phyloP scores from a whole-genome alignment of 2,888 invertebrate genomes.

The Byasa hedistus region DNA sequence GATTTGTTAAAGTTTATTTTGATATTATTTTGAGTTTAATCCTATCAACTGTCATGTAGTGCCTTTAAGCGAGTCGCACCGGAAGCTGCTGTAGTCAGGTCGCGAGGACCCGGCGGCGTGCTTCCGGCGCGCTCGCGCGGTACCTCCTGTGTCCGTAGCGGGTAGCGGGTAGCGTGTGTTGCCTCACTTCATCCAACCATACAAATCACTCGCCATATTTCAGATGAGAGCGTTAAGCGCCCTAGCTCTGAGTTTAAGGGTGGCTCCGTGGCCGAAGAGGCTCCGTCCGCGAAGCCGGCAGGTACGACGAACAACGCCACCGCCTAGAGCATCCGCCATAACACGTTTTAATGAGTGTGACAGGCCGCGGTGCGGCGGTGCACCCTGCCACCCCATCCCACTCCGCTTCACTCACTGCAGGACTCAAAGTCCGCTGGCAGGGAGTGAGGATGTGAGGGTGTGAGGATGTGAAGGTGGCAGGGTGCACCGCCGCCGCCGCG shows the following conservation, averaged over 20 bases:
- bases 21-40: constrained; percentile 11
- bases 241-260: constrained; percentile 94
- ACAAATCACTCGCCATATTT: constrained; percentile 74
- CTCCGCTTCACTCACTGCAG: too few relatives aligned
- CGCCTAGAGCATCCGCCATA: constrained; percentile 72
- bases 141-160: constrained; percentile 37
- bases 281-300: constrained; percentile 66
- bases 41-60: constrained; percentile 25
- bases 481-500: constrained; percentile 73
- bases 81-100: neutral
- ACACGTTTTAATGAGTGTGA: constrained; percentile 68
- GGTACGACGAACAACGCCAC: constrained; percentile 71
- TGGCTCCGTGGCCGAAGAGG: constrained; percentile 73
- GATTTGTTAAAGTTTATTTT: constrained; percentile 1
- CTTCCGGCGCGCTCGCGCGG: neutral
- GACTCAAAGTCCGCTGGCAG: constrained; percentile 40
- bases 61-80: constrained; percentile 25
- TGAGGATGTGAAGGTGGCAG: too few relatives aligned
- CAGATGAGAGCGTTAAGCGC: constrained; percentile 89
- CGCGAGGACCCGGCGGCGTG: neutral
- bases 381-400: constrained; percentile 46
- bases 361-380: constrained; percentile 70
- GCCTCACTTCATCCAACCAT: constrained; percentile 67
- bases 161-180: constrained; percentile 60
- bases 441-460: too few relatives aligned